A percentile compares a stretch with the other conserved stretches of the same genome.
These are phyloP conservation scores for Arothron firmamentum DNA, from an alignment of 2,113 vertebrate species.

Conservation along the genomic window DNA sequence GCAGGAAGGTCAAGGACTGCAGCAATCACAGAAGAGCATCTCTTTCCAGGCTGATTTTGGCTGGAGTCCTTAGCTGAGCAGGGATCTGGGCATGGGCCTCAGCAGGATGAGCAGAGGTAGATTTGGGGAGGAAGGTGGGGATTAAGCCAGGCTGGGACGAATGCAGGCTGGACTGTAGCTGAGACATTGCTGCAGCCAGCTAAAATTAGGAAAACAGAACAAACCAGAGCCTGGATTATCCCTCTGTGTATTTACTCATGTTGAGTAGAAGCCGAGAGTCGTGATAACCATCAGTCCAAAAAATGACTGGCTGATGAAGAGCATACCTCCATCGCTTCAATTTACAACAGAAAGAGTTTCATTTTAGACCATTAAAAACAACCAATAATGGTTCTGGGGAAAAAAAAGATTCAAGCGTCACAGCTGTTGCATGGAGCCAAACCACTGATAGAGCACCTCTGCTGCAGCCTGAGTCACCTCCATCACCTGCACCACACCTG, in stretches of 20 bases:
- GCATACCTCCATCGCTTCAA: too few relatives aligned
- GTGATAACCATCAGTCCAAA: too few relatives aligned
- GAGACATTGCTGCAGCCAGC: conserved; percentile 24
- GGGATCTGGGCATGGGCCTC: conserved; percentile 44
- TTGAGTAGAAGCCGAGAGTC: background rate
- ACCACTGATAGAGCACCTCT: too few relatives aligned
- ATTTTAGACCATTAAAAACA: too few relatives aligned
- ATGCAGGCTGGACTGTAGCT: conserved; percentile 49
- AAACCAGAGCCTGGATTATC: conserved; percentile 10
- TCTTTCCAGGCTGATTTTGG: conserved; percentile 23
- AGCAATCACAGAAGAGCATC: conserved; percentile 17
- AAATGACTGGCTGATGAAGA: background rate
- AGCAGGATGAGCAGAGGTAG: conserved; percentile 42
- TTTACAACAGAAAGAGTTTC: too few relatives aligned
- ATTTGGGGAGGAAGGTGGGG: conserved; percentile 31
- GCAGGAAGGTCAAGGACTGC: conserved; percentile 13
- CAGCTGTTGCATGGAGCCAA: too few relatives aligned
- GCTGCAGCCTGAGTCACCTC: too few relatives aligned
- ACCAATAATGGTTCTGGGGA: too few relatives aligned
- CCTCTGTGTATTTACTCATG: conserved; percentile 28
- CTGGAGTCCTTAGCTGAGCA: conserved; percentile 16
- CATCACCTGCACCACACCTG: too few relatives aligned
- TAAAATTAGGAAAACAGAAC: conserved; percentile 34
- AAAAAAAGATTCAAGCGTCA: too few relatives aligned
- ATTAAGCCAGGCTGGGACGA: conserved; percentile 49